Evolutionary conservation across 2,888 invertebrate genomes (phyloP).

Genomic region (Rhamphomyia laevipes): DNA sequence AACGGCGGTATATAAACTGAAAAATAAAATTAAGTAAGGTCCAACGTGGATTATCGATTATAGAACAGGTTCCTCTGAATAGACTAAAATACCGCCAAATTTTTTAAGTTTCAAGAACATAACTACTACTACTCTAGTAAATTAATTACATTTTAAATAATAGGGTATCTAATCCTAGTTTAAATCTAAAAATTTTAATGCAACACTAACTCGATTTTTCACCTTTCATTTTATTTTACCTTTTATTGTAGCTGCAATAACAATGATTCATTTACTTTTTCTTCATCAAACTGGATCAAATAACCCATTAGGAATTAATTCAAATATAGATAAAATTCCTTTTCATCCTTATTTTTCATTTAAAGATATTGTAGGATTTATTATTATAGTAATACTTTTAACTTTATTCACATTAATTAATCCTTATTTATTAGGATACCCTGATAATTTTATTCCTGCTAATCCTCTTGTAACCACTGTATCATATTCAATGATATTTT

Average conservation of each 20-base stretch:
- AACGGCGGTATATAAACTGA: too few species aligned
- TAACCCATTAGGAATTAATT: slow-evolving; percentile 53
- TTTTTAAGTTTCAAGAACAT: too few species aligned
- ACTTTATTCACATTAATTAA: slow-evolving; percentile 41
- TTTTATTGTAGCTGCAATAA: slow-evolving; percentile 50
- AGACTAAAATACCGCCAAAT: too few species aligned
- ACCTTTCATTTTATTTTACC: slow-evolving; percentile 62
- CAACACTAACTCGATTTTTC: slow-evolving; percentile 63
- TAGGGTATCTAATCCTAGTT: too few species aligned
- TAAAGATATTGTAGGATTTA: slow-evolving; percentile 52
- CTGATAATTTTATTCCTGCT: slow-evolving; percentile 58
- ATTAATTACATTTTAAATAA: too few species aligned
- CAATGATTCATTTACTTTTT: slow-evolving; percentile 52
- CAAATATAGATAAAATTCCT: slow-evolving; percentile 54
- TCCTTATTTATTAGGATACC: slow-evolving; percentile 53
- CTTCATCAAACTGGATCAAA: slow-evolving; percentile 56
- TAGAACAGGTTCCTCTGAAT: too few species aligned
- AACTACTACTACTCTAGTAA: too few species aligned
- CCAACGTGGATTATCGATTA: too few species aligned
- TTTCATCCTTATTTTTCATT: slow-evolving; percentile 54
- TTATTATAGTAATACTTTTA: slow-evolving; percentile 44
- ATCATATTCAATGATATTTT: slow-evolving; percentile 77
- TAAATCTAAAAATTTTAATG: too few species aligned
- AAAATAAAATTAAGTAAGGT: too few species aligned
- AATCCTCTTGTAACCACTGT: slow-evolving; percentile 45